These are phyloP conservation scores for Gephyroberyx darwinii DNA, from an alignment of 2,797 vertebrate genomes.

Conservation along the genomic window DNA sequence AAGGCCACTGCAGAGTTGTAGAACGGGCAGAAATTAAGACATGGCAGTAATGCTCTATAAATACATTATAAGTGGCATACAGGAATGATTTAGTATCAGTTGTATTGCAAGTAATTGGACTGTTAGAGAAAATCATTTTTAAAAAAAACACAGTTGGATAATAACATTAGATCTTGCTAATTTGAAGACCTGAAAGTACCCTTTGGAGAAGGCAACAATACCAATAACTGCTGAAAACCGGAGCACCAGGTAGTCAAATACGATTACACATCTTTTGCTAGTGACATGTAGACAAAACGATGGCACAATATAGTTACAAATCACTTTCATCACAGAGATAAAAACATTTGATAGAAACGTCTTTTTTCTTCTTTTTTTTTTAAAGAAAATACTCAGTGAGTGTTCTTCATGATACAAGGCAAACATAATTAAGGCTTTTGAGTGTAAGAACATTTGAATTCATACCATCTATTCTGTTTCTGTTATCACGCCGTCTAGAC, in stretches of 20 bases:
- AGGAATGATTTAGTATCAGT: constrained; percentile 44
- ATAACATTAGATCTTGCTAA: constrained; percentile 51
- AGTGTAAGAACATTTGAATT: constrained; percentile 53
- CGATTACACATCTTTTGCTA: constrained; percentile 47
- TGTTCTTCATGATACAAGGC: constrained; percentile 65
- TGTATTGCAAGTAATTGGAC: constrained; percentile 62
- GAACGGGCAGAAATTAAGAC: constrained; percentile 51
- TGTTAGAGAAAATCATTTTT: constrained; percentile 47
- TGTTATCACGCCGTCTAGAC: constrained; percentile 20
- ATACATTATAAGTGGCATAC: constrained; percentile 47
- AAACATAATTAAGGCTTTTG: constrained; percentile 75
- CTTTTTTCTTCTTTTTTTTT: constrained; percentile 10
- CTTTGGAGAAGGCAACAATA: constrained; percentile 60
- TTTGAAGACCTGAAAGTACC: constrained; percentile 65
- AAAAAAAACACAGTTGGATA: constrained; percentile 41
- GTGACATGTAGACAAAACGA: constrained; percentile 53
- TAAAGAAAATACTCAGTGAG: constrained; percentile 46
- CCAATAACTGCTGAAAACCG: constrained; percentile 48
- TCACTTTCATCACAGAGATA: constrained; percentile 54
- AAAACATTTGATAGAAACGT: constrained; percentile 49
- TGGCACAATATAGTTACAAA: constrained; percentile 72
- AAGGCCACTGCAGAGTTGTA: constrained; percentile 61
- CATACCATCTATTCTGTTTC: constrained; percentile 37
- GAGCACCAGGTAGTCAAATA: constrained; percentile 70
- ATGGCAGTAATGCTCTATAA: constrained; percentile 48